Evolutionary conservation across 2,888 invertebrate genomes (phyloP), one percentile per base, ranked within the genome.

Genomic region (Callosobruchus maculatus): DNA sequence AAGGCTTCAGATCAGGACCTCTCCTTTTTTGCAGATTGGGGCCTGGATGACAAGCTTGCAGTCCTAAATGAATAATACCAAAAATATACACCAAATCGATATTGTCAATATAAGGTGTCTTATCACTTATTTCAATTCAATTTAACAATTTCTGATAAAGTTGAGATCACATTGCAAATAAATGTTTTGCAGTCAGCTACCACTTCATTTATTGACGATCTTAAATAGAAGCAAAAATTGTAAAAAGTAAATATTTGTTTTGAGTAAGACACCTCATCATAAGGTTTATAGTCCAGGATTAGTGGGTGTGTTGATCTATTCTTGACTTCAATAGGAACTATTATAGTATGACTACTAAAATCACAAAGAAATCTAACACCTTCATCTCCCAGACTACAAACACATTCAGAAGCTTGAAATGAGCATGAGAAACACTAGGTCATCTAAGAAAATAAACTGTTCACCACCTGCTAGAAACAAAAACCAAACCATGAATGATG

Each of bases 31-130:
- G 92, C 81, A 96, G 90, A 88, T 96, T 97, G 0, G 97, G 97
- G 30, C 95, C 95, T 0, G 97, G 96, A 87, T 97, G 96, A 84
- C 96, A 95, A 31, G 94, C 95, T 89, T 95, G 95, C 77, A 95
- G 89, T 82, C 95, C 96, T 96, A 85, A 79, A 76, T 72, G 21
- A 71, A 67, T 18, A 18, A 3, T 31, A 2, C 4, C 1, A 21
- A 21, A 68, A 68, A 68, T 68, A 7, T 49, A 1, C 49, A 49
- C 49, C 1, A 3, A 49, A 49, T 13, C 7, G 13, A 49, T 1
- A 13, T 1, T 13, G 49, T 13, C 1, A 49, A 49, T 49, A 18
- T 1, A 49, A 49, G 49, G 49, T 49, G 49, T 18, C 49, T 49
- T 49, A 49, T 49, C 13, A 18, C 13, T 18, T 13, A 18, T 49